Evolutionary conservation across 1,140 invertebrate genomes (phyloP).

Genomic region (Plutomurus gul): DNA sequence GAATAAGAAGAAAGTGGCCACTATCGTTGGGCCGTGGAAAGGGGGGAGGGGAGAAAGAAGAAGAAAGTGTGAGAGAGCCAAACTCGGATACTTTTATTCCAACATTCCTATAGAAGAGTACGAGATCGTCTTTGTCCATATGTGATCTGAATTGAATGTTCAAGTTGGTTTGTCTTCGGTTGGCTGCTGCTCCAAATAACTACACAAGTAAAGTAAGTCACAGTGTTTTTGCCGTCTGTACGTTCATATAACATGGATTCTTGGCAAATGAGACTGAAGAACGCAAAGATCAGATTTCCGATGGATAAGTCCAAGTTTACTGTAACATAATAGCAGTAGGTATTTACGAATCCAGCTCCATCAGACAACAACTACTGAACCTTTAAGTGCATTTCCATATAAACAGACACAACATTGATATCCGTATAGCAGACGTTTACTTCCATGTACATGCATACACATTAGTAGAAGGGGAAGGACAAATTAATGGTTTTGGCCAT

Average conservation of each 20-base stretch:
- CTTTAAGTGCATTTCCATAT: background rate
- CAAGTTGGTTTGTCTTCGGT: background rate
- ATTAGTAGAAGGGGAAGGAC: too few relatives aligned
- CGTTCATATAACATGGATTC: background rate
- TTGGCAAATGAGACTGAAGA: conserved; percentile 20
- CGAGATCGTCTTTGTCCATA: background rate
- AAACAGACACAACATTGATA: background rate
- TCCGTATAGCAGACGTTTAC: background rate
- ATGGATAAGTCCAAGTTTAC: conserved; percentile 23
- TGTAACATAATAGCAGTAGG: conserved; percentile 20
- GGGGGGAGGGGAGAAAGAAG: too few relatives aligned
- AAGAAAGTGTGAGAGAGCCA: background rate
- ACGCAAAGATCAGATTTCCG: conserved; percentile 13
- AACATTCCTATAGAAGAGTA: too few relatives aligned
- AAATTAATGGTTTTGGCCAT: too few relatives aligned
- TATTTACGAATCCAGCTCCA: too few relatives aligned
- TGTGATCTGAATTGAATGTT: conserved; percentile 27
- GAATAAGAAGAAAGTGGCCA: too few relatives aligned
- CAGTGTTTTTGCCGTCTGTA: conserved; percentile 18
- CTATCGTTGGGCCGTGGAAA: too few relatives aligned
- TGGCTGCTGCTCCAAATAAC: background rate
- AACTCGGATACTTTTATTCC: background rate
- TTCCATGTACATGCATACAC: background rate
- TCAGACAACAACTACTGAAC: background rate
- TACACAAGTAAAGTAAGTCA: background rate